A percentile compares a stretch with the other conserved stretches of the same genome.
Evolutionary conservation across 2,797 vertebrate genomes (phyloP).

Genomic region (Paratrypauchen microcephalus): DNA sequence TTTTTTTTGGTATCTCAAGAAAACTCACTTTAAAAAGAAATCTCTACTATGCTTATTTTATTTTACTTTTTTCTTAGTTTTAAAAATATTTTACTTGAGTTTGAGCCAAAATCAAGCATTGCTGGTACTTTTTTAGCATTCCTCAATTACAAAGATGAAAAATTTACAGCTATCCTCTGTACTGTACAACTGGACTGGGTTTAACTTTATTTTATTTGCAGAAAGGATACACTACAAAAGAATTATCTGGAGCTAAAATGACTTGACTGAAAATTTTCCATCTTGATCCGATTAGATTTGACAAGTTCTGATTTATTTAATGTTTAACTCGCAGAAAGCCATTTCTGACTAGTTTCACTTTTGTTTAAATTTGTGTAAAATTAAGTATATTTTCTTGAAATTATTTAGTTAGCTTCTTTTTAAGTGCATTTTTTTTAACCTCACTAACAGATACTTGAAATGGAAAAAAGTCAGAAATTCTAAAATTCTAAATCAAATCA

Average conservation of each 20-base stretch:
- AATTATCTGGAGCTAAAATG: no score
- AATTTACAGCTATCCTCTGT: conserved; percentile 38
- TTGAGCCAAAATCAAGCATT: conserved; percentile 39
- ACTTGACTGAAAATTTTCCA: no score
- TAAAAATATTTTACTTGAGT: conserved; percentile 6
- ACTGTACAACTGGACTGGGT: conserved; percentile 33
- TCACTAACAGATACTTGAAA: background rate
- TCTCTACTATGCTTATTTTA: background rate
- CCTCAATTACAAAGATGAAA: conserved; percentile 33
- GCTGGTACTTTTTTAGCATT: conserved; percentile 57
- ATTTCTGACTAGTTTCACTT: background rate
- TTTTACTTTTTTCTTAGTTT: background rate
- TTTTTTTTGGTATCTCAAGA: conserved; percentile 2
- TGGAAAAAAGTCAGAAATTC: no score
- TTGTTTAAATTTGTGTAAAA: no score
- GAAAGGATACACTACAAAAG: conserved; percentile 7
- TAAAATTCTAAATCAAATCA: background rate
- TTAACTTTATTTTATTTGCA: conserved; percentile 17
- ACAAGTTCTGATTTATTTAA: background rate
- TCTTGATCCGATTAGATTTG: background rate
- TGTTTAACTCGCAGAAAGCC: background rate
- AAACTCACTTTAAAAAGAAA: background rate
- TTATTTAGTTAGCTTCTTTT: background rate
- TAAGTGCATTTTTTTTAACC: background rate
- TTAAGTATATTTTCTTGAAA: no score